phyloP scores from a whole-genome alignment of 2,113 vertebrate species.

The Tauraco erythrolophus region DNA sequence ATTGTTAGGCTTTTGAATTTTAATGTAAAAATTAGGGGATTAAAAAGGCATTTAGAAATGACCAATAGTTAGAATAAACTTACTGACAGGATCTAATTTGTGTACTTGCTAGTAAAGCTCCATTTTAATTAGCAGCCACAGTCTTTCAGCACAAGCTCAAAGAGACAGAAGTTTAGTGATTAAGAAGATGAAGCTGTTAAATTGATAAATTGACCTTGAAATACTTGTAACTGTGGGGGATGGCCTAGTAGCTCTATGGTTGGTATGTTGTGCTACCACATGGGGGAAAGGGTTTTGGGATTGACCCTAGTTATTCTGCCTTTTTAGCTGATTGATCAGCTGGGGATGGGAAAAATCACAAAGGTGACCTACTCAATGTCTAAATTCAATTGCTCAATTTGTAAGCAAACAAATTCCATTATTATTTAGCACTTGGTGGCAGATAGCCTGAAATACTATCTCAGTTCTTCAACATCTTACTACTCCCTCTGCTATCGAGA shows the following conservation, averaged over 20 bases:
- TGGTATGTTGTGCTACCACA: constrained; percentile 68
- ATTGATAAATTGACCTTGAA: constrained; percentile 94
- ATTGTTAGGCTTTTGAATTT: constrained; percentile 95
- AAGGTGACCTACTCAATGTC: constrained; percentile 9
- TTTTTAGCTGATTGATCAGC: constrained; percentile 30
- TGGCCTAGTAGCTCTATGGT: constrained; percentile 75
- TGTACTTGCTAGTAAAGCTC: constrained; percentile 95
- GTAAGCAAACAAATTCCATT: constrained; percentile 56
- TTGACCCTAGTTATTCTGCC: constrained; percentile 38
- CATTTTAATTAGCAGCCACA: constrained; percentile 92
- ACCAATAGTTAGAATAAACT: constrained; percentile 94
- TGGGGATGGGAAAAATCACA: constrained; percentile 13
- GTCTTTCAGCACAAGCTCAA: constrained; percentile 90
- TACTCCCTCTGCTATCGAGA: constrained; percentile 37
- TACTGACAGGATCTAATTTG: constrained; percentile 96
- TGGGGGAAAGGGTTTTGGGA: constrained; percentile 21
- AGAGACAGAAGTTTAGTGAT: constrained; percentile 96
- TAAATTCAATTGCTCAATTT: constrained; percentile 58
- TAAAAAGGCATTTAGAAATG: constrained; percentile 99
- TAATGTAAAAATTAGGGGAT: constrained; percentile 98
- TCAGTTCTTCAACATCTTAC: constrained; percentile 11
- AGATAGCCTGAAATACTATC: constrained; percentile 32
- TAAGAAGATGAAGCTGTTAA: constrained; percentile 95
- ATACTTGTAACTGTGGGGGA: constrained; percentile 86
- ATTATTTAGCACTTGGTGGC: constrained; percentile 49